Base-by-base conservation (phyloP, 2,888 invertebrate species). In the Heterodera filipjevi region DNA sequence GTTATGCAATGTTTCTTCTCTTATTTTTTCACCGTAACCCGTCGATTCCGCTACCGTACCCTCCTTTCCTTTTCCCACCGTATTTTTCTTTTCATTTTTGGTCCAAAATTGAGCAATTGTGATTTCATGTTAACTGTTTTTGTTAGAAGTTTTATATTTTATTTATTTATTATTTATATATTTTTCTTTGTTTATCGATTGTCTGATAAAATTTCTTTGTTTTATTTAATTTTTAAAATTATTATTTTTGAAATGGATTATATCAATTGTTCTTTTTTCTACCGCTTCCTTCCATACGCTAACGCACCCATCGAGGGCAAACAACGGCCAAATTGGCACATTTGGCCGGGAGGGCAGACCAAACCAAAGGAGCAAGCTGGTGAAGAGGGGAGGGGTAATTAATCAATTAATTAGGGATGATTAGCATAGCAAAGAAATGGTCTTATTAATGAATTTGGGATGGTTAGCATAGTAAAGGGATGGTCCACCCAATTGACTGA, bases 301-400 rank as follows among this genome's bases (percentile, higher is more conserved):
- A 77, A 32, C 8, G 68, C 19, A 39, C 71, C 33, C 27, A 27
- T 64, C 22, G 66, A 30, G 14, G 77, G 77, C 53, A 44, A 33
- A 49, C 77, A 77, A 6, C 77, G 77, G 14, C 77, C 77, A 32
- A 70, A 71, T 19, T 70, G 49, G 71, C 77, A 77, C 33, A 32
- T 30, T 53, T 49, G 49, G 44, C 71, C 77, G 27, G 46, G 53
- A 32, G 77, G 70, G n/a, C 77, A 77, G 12, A 77, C 70, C 30
- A 70, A 49, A 27, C 77, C 77, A 19, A 71, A 19, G 27, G 35
- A 33, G 35, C 77, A 77, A n/a, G 71, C 77, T 77, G 33, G 8
- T 59, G 12, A 70, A 27, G 59, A 12, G 59, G 59, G 59, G 27
- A 12, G n/a, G 59, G 59, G n/a, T 16, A 76, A 76, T 27, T 30